Base-by-base conservation (phyloP, 2,888 invertebrate genomes). In the Pristionchus mayeri region DNA sequence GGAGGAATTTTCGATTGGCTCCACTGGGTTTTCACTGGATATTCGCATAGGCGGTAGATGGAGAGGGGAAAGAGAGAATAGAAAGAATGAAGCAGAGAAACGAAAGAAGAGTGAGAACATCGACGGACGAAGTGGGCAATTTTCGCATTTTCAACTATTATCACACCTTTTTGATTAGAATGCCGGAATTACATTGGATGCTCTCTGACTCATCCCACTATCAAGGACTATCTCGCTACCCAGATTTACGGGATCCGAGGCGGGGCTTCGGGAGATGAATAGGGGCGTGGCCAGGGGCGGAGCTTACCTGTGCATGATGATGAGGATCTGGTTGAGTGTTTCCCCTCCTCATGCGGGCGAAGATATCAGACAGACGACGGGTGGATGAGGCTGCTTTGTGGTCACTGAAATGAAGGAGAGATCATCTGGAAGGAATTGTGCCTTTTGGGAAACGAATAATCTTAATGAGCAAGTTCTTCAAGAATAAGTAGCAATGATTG, bases 281-380 rank as follows among this genome's bases (percentile, higher is more conserved):
- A 44, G 60, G 34, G 63, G 34, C 30, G 63, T 30, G 63, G 63
- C 30, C 4, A 34, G 63, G 34, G 63, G 34, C 21, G 63, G 63
- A 18, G n/a, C 71, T 71, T 40, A 71, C 71, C 71, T 71, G 67
- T 67, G 67, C n/a, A n/a, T n/a, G 40, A 71, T 71, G 71, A 18
- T 71, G 71, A 7, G 44, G 82, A 30, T 50, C 63, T 16, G 67
- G 48, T 30, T 85, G 86, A 34, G 87, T 86, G 40, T 86, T 63
- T 37, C 87, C 82, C 54, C 87, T 86, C n/a, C 90, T 87, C 67
- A 92, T 89, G 44, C 90, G 88, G n/a, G 88, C 86, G 86, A 91
- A 90, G 91, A 92, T 90, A 82, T 88, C 91, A 6, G 91, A 91
- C 21, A 91, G 85, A n/a, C 91, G 88, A 6, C 91, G 88, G 40